Evolutionary conservation across 2,797 vertebrate genomes (phyloP).

Genomic region (Yasuhikotakia modesta): DNA sequence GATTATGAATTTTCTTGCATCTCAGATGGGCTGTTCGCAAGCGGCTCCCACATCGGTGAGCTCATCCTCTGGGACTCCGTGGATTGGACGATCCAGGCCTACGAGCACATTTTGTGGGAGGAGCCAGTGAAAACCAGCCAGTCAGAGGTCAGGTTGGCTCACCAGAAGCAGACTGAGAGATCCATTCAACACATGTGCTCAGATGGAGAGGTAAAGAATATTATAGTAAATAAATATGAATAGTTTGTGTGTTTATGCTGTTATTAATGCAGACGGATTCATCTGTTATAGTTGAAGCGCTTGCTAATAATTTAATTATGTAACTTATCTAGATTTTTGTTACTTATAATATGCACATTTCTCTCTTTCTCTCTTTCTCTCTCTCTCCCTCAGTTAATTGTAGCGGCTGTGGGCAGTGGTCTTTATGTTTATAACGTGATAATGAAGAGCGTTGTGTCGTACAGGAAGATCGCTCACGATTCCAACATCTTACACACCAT

Average conservation of each 20-base stretch:
- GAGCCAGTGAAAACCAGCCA: slow-evolving; percentile 76
- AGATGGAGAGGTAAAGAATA: slow-evolving; percentile 81
- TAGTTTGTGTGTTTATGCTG: not conserved
- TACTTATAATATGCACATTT: no score
- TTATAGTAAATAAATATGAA: not conserved
- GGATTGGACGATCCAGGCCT: slow-evolving; percentile 84
- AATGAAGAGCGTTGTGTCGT: slow-evolving; percentile 86
- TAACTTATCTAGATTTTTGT: no score
- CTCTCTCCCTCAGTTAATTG: slow-evolving; percentile 77
- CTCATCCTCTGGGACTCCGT: slow-evolving; percentile 89
- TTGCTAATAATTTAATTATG: no score
- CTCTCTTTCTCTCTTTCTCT: not conserved
- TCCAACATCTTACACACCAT: slow-evolving; percentile 86
- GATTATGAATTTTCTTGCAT: not conserved
- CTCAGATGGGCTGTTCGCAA: slow-evolving; percentile 85
- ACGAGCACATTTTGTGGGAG: slow-evolving; percentile 87
- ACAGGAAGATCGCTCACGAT: slow-evolving; percentile 90
- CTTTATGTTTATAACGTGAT: slow-evolving; percentile 89
- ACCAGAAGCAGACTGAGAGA: slow-evolving; percentile 84
- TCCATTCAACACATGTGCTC: slow-evolving; percentile 88
- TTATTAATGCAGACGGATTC: not conserved
- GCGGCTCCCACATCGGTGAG: slow-evolving; percentile 90
- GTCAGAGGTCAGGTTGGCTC: slow-evolving; percentile 81
- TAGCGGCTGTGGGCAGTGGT: slow-evolving; percentile 91
- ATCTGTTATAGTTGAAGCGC: not conserved